Evolutionary conservation across 2,797 vertebrate species (phyloP), one percentile per base, ranked within the genome.

Genomic region (Pempheris klunzingeri): DNA sequence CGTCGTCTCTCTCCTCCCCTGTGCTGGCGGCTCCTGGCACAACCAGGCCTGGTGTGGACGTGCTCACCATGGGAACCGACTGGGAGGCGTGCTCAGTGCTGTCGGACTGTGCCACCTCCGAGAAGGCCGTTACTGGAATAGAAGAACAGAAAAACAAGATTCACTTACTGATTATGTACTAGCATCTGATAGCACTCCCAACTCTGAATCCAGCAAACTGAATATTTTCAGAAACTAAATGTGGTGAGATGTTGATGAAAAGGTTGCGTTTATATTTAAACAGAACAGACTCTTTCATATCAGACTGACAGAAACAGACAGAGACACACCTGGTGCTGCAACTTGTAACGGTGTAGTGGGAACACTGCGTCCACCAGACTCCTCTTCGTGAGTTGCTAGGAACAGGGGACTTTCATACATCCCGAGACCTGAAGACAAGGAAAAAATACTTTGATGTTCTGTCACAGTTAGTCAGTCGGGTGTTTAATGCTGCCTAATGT

Each of bases 31-130:
- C 95, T 4, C 94, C 94, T 20, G 95, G 86, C 44, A 94, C 95
- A 11, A 95, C 93, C 52, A 97, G 93, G 77, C 92, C 92, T 2
- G 96, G 95, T 1, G 97, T 97, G 62, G 98, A 99, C 0, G 97
- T 99, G 62, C 96, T 98, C 62, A 99, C 98, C 95, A 95, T 98
- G n/a, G 98, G 97, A 78, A 99, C 98, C 0, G 98, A 99, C 93
- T 99, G 98, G 20, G 97, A 98, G 11, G 96, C 95, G 0, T 95
- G 96, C 10, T 99, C 98, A 0, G 94, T 94, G n/a, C 94, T 85
- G 1, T 99, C 97, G 0, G 96, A 95, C 3, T 95, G 81, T 17
- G 93, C 86, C 0, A 92, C 95, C 82, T 99, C 98, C 0, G 96
- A 96, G 84, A 98, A 98, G 1, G 96, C 92, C 0, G 94, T 95